These are phyloP conservation scores for Orthosia gracilis DNA, from an alignment of 2,888 invertebrate genomes.

Conservation along the genomic window DNA sequence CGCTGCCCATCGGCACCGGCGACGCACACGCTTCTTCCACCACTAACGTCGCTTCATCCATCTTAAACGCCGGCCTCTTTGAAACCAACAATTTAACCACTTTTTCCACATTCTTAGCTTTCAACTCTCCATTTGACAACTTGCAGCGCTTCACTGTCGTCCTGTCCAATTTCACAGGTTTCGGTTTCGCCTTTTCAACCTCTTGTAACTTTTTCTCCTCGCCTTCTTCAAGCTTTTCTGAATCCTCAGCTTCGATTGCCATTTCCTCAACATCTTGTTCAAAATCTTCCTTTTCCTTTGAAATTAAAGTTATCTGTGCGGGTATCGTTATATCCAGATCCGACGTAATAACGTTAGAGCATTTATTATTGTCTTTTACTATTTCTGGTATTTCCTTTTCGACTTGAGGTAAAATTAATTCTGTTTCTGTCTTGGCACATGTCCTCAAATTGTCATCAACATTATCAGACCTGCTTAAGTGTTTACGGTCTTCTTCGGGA, in stretches of 20 bases:
- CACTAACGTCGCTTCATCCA: conserved; percentile 83
- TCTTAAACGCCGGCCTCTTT: conserved; percentile 86
- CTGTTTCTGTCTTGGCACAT: conserved; percentile 61
- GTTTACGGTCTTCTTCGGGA: conserved; percentile 75
- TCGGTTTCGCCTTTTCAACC: conserved; percentile 48
- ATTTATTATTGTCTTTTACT: conserved; percentile 62
- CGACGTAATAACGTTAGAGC: conserved; percentile 32
- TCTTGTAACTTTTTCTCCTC: conserved; percentile 57
- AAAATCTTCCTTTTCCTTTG: conserved; percentile 56
- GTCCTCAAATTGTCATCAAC: conserved; percentile 64
- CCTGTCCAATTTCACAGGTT: conserved; percentile 48
- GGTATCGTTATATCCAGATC: conserved; percentile 47
- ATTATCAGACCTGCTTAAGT: conserved; percentile 64
- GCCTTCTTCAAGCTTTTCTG: conserved; percentile 56
- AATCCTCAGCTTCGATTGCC: conserved; percentile 50
- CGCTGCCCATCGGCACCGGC: conserved; percentile 67
- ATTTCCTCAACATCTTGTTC: conserved; percentile 60
- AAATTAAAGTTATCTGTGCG: conserved; percentile 45
- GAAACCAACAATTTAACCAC: conserved; percentile 86
- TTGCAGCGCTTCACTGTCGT: conserved; percentile 78
- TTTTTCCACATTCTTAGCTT: conserved; percentile 85
- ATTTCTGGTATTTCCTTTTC: conserved; percentile 66
- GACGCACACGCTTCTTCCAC: conserved; percentile 84
- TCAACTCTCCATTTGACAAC: conserved; percentile 77
- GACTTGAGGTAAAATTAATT: conserved; percentile 47